Evolutionary conservation across 2,113 vertebrate genomes (phyloP).

Genomic region (Microcebus tavaratra): DNA sequence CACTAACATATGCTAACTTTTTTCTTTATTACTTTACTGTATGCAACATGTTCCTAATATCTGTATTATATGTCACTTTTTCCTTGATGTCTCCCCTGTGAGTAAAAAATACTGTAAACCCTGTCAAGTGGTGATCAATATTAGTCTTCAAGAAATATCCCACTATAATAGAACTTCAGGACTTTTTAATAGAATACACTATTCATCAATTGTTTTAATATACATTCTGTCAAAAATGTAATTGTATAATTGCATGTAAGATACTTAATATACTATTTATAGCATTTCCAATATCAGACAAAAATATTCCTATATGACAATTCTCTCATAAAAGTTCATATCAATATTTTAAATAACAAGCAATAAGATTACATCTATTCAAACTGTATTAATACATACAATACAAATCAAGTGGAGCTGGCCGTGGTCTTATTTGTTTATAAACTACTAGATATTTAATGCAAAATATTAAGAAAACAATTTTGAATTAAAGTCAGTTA

Average conservation of each 20-base stretch:
- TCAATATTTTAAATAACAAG: constrained; percentile 9
- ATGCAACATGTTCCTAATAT: background rate
- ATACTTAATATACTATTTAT: background rate
- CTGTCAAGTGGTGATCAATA: constrained; percentile 74
- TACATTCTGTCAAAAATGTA: background rate
- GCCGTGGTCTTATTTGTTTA: background rate
- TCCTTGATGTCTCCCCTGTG: constrained; percentile 32
- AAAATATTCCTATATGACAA: background rate
- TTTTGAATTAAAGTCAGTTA: constrained; percentile 43
- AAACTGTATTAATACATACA: background rate
- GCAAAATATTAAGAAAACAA: background rate
- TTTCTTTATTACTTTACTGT: background rate
- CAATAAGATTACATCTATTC: background rate
- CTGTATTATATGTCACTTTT: constrained; percentile 56
- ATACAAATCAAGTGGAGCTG: background rate
- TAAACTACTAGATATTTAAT: background rate
- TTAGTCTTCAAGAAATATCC: constrained; percentile 72
- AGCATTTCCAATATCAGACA: background rate
- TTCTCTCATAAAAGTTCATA: background rate
- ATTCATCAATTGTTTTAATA: constrained; percentile 27
- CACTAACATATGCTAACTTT: background rate
- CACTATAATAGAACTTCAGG: constrained; percentile 19
- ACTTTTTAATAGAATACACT: background rate
- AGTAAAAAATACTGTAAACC: constrained; percentile 66
- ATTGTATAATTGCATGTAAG: background rate